Evolutionary conservation across 1,140 invertebrate genomes (phyloP).

Genomic region (Zaprionus nigranus): DNA sequence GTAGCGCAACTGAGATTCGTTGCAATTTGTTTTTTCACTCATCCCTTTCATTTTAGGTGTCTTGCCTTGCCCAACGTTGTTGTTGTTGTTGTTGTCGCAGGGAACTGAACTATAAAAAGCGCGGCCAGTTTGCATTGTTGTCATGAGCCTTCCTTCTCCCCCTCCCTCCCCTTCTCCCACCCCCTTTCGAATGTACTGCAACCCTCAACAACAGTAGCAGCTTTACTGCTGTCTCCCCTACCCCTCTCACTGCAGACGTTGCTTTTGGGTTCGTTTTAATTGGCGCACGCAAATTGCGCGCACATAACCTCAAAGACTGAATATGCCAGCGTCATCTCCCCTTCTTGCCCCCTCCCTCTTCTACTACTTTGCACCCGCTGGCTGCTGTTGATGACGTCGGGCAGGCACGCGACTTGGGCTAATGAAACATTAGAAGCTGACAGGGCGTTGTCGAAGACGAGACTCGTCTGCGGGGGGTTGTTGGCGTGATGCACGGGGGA

Average conservation of each 20-base stretch:
- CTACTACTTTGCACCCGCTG: background rate
- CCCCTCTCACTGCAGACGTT: background rate
- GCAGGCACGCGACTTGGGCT: constrained; percentile 58
- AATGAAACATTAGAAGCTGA: constrained; percentile 80
- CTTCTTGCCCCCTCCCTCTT: background rate
- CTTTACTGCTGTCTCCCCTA: background rate
- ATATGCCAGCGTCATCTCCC: background rate
- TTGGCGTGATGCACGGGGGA: background rate
- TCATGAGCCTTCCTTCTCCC: background rate
- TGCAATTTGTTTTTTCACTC: background rate
- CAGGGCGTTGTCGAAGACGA: constrained; percentile 64
- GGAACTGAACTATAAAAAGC: constrained; percentile 71
- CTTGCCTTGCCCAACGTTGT: constrained; percentile 17
- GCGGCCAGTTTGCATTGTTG: constrained; percentile 36
- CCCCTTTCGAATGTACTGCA: background rate
- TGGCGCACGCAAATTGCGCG: constrained; percentile 78
- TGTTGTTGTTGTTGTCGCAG: constrained; percentile 36
- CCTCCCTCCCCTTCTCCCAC: too few species aligned
- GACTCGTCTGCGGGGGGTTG: constrained; percentile 30
- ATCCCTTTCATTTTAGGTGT: background rate
- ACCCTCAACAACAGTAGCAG: background rate
- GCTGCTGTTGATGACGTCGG: constrained; percentile 20
- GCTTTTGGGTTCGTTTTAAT: constrained; percentile 54
- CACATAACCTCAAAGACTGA: constrained; percentile 68
- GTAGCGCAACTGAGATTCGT: constrained; percentile 16